These are phyloP conservation scores for Oceanodroma tethys DNA, from an alignment of 2,113 vertebrate species.

Conservation along the genomic window DNA sequence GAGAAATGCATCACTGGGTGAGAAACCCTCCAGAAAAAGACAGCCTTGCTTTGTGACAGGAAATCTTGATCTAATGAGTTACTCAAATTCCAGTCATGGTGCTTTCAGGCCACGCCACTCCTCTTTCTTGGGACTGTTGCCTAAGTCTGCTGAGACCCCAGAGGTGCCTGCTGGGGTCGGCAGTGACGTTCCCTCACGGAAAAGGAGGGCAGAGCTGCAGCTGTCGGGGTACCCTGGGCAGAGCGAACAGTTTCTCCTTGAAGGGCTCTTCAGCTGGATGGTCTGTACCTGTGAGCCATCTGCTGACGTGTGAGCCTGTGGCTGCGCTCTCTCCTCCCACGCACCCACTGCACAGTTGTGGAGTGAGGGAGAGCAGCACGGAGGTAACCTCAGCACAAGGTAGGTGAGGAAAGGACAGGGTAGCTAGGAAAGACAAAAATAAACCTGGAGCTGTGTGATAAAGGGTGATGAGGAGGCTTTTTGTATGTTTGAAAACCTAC, in stretches of 20 bases:
- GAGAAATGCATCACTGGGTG: neutral
- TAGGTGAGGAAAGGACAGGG: neutral
- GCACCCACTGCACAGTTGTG: too few relatives aligned
- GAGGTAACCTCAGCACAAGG: neutral
- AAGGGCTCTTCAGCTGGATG: neutral
- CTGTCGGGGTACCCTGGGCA: neutral
- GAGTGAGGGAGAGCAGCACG: neutral
- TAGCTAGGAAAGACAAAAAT: neutral
- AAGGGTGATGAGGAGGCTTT: neutral
- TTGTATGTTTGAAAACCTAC: neutral
- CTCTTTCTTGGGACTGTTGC: neutral
- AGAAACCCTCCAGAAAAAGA: neutral
- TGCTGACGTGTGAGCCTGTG: fast-evolving
- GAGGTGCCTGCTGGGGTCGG: neutral
- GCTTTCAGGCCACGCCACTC: neutral
- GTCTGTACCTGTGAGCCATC: neutral
- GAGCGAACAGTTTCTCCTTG: neutral
- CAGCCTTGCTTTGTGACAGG: neutral
- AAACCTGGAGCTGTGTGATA: neutral
- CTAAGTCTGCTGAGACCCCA: neutral
- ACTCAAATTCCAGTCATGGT: neutral
- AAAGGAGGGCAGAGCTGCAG: neutral
- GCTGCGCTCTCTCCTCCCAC: neutral
- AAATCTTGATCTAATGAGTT: neutral
- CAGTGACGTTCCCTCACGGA: too few relatives aligned